Conservation (phyloP, 2,888 invertebrate species). For the Lithodes maja region DNA sequence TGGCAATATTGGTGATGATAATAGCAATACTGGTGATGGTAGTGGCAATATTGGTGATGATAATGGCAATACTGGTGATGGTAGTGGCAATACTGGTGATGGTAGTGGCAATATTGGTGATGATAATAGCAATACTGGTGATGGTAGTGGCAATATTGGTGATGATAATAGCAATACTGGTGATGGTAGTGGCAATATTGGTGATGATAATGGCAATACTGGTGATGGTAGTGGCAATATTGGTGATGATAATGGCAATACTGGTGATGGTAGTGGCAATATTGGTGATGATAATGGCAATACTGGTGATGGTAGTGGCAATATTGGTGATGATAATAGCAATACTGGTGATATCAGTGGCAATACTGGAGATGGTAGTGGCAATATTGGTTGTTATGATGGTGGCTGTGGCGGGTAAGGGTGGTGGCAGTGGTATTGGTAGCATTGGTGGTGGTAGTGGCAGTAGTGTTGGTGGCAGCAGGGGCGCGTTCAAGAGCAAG, state of each 20-base stretch:
- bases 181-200: neutral
- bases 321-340: neutral
- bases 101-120: neutral
- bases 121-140: neutral
- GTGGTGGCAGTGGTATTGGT: neutral
- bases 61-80: no score
- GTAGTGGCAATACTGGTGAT: no score
- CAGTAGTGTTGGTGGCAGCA: neutral
- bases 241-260: neutral
- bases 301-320: neutral
- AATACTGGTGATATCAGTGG: neutral
- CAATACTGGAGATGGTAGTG: neutral
- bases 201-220: neutral
- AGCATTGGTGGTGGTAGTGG: neutral
- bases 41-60: no score
- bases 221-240: neutral
- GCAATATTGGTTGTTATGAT: neutral
- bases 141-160: neutral
- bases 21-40: neutral
- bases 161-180: neutral
- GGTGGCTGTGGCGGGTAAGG: neutral
- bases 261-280: neutral
- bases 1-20: neutral
- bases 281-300: neutral
- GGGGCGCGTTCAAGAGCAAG: neutral